phyloP scores from a whole-genome alignment of 1,140 invertebrate genomes.

The Lordiphosa clarofinis region DNA sequence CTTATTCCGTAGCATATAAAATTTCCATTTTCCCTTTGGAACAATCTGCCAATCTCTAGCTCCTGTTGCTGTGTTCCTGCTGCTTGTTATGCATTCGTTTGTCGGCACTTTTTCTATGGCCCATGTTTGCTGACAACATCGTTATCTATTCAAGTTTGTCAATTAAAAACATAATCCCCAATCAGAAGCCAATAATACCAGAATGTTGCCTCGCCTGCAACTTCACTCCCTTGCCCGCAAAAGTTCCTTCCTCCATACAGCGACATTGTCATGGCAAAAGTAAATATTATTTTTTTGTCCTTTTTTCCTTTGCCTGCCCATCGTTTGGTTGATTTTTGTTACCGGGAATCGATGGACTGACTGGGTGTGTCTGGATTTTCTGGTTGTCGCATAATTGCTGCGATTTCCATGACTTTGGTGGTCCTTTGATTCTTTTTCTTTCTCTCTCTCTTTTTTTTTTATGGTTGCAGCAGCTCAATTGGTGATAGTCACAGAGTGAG shows the following conservation, averaged over 20 bases:
- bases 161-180: constrained; percentile 77
- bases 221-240: neutral
- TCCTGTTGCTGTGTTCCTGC: constrained; percentile 2
- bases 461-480: constrained; percentile 5
- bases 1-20: constrained; percentile 1
- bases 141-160: constrained; percentile 77
- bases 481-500: neutral
- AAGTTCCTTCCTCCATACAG: neutral
- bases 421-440: constrained; percentile 20
- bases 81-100: constrained; percentile 75
- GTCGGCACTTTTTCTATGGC: constrained; percentile 68
- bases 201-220: constrained; percentile 29
- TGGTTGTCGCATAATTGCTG: constrained; percentile 58
- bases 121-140: constrained; percentile 73
- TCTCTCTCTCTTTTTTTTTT: constrained; percentile 25
- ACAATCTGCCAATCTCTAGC: constrained; percentile 10
- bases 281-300: constrained; percentile 63
- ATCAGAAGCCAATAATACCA: constrained; percentile 76
- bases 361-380: too few relatives aligned
- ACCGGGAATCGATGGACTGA: too few relatives aligned
- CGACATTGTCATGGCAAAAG: constrained; percentile 74
- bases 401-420: constrained; percentile 60
- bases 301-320: constrained; percentile 2
- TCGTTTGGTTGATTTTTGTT: constrained; percentile 13
- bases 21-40: neutral